Evolutionary conservation across 2,888 invertebrate species (phyloP).

Genomic region (Tyria jacobaeae): DNA sequence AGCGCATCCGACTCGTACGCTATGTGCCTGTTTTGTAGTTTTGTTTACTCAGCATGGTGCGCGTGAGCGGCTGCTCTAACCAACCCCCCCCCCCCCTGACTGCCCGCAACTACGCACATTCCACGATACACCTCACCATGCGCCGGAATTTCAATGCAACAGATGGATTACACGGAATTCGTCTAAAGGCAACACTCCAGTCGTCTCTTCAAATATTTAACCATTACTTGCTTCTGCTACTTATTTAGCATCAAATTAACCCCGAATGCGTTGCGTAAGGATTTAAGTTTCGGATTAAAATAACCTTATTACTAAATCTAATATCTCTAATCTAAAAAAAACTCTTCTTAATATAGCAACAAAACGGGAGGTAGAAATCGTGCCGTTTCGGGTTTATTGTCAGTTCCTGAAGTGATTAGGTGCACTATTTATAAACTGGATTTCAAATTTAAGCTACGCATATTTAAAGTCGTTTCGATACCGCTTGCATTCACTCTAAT

Average conservation of each 20-base stretch:
- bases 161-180: conserved; percentile 61
- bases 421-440: conserved; percentile 71
- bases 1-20: conserved; percentile 63
- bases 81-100: conserved; percentile 37
- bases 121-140: conserved; percentile 63
- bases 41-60: conserved; percentile 80
- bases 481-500: conserved; percentile 52
- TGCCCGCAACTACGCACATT: conserved; percentile 57
- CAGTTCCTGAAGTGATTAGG: conserved; percentile 74
- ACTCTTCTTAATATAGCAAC: conserved; percentile 53
- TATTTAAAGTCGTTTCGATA: conserved; percentile 68
- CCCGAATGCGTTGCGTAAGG: conserved; percentile 33
- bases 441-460: conserved; percentile 75
- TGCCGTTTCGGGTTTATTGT: conserved; percentile 77
- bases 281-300: conserved; percentile 27
- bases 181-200: conserved; percentile 46
- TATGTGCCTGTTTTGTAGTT: conserved; percentile 69
- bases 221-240: conserved; percentile 38
- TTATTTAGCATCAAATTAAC: conserved; percentile 44
- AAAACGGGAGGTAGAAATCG: conserved; percentile 60
- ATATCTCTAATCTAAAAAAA: conserved; percentile 43
- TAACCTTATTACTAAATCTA: conserved; percentile 28
- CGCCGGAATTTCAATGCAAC: conserved; percentile 70
- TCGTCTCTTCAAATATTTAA: conserved; percentile 61
- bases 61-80: conserved; percentile 54